These are phyloP conservation scores for Labroides dimidiatus DNA, from an alignment of 2,797 vertebrate genomes.

Conservation along the genomic window DNA sequence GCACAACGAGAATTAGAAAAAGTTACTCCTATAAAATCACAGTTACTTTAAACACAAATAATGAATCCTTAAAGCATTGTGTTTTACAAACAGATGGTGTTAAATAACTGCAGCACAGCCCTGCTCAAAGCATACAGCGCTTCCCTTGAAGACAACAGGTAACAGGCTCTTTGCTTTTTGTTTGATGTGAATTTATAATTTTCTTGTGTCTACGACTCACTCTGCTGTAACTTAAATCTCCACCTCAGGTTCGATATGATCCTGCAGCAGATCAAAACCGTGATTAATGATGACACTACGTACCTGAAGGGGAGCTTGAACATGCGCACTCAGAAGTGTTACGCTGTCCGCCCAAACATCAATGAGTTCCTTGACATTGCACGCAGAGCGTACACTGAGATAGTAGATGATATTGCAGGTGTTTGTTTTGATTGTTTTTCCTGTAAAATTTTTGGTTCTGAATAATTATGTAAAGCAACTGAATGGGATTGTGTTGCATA, in stretches of 20 bases:
- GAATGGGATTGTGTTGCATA: slow-evolving; percentile 58
- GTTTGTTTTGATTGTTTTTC: slow-evolving; percentile 4
- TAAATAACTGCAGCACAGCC: slow-evolving; percentile 89
- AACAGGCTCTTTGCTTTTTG: slow-evolving; percentile 7
- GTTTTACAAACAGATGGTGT: slow-evolving; percentile 78
- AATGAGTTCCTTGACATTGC: slow-evolving; percentile 97
- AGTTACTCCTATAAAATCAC: too few relatives aligned
- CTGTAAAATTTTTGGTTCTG: background rate
- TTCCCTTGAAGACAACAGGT: slow-evolving; percentile 94
- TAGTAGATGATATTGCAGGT: slow-evolving; percentile 98
- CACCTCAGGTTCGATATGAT: slow-evolving; percentile 89
- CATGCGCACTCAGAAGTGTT: slow-evolving; percentile 98
- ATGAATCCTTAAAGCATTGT: background rate
- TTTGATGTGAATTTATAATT: background rate
- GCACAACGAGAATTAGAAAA: too few relatives aligned
- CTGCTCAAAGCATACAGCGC: slow-evolving; percentile 91
- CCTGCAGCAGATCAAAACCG: slow-evolving; percentile 92
- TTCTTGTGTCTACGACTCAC: background rate
- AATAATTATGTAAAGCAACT: background rate
- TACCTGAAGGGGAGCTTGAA: slow-evolving; percentile 94
- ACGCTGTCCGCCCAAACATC: slow-evolving; percentile 93
- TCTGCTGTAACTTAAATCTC: background rate
- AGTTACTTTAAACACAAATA: background rate
- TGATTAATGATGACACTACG: slow-evolving; percentile 92
- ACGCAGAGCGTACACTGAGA: slow-evolving; percentile 94